Percentiles rank a stretch among this genome's conserved stretches.
phyloP scores from a whole-genome alignment of 2,797 vertebrate genomes.

The Anabas testudineus region DNA sequence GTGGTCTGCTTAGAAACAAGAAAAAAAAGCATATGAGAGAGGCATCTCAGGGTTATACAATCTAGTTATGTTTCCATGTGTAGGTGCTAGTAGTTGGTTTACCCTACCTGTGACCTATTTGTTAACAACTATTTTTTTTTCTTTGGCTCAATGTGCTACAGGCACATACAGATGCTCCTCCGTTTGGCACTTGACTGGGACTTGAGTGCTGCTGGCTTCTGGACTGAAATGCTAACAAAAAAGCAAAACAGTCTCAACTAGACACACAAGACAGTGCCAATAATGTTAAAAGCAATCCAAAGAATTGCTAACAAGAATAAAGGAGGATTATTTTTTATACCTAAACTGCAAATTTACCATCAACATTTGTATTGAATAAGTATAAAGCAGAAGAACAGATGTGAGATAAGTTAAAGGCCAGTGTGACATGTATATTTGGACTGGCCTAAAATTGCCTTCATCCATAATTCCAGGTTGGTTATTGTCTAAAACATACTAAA shows the following conservation, averaged over 20 bases:
- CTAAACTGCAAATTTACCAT: conserved; percentile 9
- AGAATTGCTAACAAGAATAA: conserved; percentile 20
- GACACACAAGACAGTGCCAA: conserved; percentile 24
- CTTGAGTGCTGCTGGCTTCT: conserved; percentile 45
- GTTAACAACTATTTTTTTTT: neutral
- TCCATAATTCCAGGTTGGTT: neutral
- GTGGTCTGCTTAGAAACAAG: neutral
- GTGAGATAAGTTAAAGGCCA: neutral
- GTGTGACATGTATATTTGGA: neutral
- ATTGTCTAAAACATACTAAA: no score
- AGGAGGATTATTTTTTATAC: conserved; percentile 19
- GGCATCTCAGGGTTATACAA: no score
- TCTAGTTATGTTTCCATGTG: neutral
- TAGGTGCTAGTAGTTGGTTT: neutral
- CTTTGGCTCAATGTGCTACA: conserved; percentile 23
- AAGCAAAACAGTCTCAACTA: conserved; percentile 37
- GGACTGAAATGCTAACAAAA: conserved; percentile 47
- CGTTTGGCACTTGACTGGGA: conserved; percentile 49
- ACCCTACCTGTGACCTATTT: neutral
- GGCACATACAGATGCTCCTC: conserved; percentile 29
- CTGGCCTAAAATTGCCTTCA: neutral
- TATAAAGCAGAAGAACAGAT: neutral
- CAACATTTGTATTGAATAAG: neutral
- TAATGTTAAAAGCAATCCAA: conserved; percentile 29
- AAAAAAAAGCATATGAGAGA: accelerated